Evolutionary conservation across 2,797 vertebrate species (phyloP).

Genomic region (Avahi laniger): DNA sequence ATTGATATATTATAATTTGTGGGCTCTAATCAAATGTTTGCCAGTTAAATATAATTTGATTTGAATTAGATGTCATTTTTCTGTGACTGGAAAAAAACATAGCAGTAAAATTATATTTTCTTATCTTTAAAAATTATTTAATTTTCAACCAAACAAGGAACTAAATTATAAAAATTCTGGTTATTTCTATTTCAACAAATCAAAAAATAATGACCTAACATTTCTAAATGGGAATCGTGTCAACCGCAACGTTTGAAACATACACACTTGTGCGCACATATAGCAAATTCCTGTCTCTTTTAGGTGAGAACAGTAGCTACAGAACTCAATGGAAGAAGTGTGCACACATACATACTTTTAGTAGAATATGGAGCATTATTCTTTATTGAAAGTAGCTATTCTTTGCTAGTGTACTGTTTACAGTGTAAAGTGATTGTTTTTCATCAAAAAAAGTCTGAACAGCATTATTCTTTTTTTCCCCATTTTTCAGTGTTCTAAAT

Average conservation of each 20-base stretch:
- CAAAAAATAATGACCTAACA: slow-evolving; percentile 18
- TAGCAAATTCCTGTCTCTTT: background rate
- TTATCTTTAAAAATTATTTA: slow-evolving; percentile 46
- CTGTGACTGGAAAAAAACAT: background rate
- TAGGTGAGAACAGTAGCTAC: background rate
- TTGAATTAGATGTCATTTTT: slow-evolving; percentile 57
- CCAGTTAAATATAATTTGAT: background rate
- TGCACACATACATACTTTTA: background rate
- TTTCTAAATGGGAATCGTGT: slow-evolving; percentile 58
- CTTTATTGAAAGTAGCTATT: slow-evolving; percentile 81
- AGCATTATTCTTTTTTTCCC: slow-evolving; percentile 49
- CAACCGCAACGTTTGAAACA: slow-evolving; percentile 49
- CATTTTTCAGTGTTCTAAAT: slow-evolving; percentile 47
- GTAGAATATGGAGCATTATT: slow-evolving; percentile 71
- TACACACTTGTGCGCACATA: slow-evolving; percentile 23
- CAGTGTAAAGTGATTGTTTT: slow-evolving; percentile 80
- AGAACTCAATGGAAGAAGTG: background rate
- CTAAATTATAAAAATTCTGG: slow-evolving; percentile 49
- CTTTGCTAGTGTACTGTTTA: slow-evolving; percentile 86
- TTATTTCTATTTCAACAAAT: slow-evolving; percentile 34
- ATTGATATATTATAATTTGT: slow-evolving; percentile 61
- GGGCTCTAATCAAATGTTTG: slow-evolving; percentile 57
- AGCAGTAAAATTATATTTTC: slow-evolving; percentile 55
- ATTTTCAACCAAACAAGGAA: slow-evolving; percentile 34
- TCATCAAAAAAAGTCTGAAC: slow-evolving; percentile 72